These are phyloP conservation scores for Ditula angustiorana DNA, from an alignment of 2,888 invertebrate genomes.

Conservation along the genomic window DNA sequence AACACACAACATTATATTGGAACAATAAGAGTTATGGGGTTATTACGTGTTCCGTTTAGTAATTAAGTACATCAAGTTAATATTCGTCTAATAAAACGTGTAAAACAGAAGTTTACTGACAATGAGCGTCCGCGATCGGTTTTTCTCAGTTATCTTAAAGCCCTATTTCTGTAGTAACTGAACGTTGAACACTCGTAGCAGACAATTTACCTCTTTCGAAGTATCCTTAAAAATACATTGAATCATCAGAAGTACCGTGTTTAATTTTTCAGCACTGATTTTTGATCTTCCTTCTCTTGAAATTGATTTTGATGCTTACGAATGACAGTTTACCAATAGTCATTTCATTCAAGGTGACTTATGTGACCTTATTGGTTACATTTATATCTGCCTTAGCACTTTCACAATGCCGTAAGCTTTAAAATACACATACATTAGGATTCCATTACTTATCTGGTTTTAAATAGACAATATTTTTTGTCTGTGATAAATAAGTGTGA, in stretches of 20 bases:
- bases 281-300: too few species aligned
- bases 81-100: constrained; percentile 4
- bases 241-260: background rate
- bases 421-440: too few species aligned
- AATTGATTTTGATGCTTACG: too few species aligned
- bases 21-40: constrained; percentile 17
- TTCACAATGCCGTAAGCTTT: too few species aligned
- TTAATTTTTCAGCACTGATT: too few species aligned
- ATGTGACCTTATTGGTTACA: too few species aligned
- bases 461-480: too few species aligned
- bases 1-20: constrained; percentile 4
- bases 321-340: too few species aligned
- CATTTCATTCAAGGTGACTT: too few species aligned
- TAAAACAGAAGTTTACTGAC: constrained; percentile 4
- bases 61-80: background rate
- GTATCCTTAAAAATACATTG: background rate
- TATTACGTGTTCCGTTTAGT: constrained; percentile 22
- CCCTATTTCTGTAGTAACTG: background rate
- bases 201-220: background rate
- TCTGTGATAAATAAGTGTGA: too few species aligned
- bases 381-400: too few species aligned
- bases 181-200: background rate
- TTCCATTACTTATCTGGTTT: too few species aligned
- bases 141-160: background rate
- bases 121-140: background rate